phyloP scores from a whole-genome alignment of 2,113 vertebrate genomes.

The Callithrix jacchus region DNA sequence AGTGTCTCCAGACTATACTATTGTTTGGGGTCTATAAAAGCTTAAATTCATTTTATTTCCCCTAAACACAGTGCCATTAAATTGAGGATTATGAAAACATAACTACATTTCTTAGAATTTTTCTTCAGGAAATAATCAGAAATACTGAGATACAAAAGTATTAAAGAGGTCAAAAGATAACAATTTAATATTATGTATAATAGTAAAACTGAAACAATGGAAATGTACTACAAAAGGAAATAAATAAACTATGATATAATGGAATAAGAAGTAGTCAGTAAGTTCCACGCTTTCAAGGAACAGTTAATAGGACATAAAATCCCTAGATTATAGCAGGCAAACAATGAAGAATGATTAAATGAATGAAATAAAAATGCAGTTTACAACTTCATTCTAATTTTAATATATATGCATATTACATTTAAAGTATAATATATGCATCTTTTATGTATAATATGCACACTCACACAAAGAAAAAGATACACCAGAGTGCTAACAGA shows the following conservation, averaged over 20 bases:
- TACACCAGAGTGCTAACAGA: not conserved
- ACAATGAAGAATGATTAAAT: not conserved
- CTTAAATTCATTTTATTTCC: not conserved
- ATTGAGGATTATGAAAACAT: not conserved
- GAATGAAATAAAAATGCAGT: not conserved
- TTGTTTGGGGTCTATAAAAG: not conserved
- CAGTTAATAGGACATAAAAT: not conserved
- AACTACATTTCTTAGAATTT: not conserved
- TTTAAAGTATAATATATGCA: not conserved
- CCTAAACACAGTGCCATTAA: not conserved
- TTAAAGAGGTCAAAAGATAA: not conserved
- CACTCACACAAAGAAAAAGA: not conserved
- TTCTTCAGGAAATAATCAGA: slow-evolving; percentile 6
- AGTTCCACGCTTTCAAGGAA: slow-evolving; percentile 3
- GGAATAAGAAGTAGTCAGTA: not conserved
- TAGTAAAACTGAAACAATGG: not conserved
- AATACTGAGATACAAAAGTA: not conserved
- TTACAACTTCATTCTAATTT: slow-evolving; percentile 30
- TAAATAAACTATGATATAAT: not conserved
- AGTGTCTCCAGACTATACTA: not conserved
- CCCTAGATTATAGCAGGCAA: not conserved
- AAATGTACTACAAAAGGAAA: not conserved
- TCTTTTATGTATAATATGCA: not conserved
- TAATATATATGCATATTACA: not conserved
- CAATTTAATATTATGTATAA: not conserved